These are phyloP conservation scores for Zoroaster sp. DNA, from an alignment of 53 echinoderm and acorn worm genomes.

Conservation along the genomic window DNA sequence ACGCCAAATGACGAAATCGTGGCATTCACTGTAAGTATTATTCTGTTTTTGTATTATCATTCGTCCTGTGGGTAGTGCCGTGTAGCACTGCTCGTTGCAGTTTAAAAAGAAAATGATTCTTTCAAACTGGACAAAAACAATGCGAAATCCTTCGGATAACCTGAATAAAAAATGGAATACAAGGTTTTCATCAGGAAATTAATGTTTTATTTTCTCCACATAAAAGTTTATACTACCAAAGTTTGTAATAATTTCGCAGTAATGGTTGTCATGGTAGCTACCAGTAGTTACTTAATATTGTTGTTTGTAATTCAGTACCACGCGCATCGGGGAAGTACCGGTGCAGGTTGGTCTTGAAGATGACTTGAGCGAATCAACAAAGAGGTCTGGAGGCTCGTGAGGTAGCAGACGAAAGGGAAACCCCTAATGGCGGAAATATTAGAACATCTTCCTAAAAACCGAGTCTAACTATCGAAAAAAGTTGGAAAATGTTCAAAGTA, in stretches of 20 bases:
- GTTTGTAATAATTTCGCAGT: not conserved
- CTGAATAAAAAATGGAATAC: too few species aligned
- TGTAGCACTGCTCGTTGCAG: not conserved
- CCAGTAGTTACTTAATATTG: not conserved
- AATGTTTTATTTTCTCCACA: too few species aligned
- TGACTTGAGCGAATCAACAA: slow-evolving; percentile 54
- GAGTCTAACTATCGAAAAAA: not conserved
- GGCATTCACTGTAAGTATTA: slow-evolving; percentile 70
- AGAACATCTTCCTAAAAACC: not conserved
- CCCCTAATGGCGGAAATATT: slow-evolving; percentile 71
- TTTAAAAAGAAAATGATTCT: too few species aligned
- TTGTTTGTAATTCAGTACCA: slow-evolving; percentile 34
- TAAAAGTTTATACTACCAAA: not conserved
- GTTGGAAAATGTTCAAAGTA: slow-evolving; percentile 10
- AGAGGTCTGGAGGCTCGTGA: slow-evolving; percentile 72
- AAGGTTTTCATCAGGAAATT: too few species aligned
- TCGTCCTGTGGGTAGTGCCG: not conserved
- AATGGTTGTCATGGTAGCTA: not conserved
- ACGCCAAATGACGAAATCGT: slow-evolving; percentile 81
- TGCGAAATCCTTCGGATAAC: too few species aligned
- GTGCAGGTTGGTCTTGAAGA: slow-evolving; percentile 45
- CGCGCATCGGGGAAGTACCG: slow-evolving; percentile 54
- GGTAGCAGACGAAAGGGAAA: slow-evolving; percentile 66
- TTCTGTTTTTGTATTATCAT: not conserved
- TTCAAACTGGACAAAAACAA: too few species aligned